Evolutionary conservation across 2,797 vertebrate genomes (phyloP).

Genomic region (Anguilla pacifica): DNA sequence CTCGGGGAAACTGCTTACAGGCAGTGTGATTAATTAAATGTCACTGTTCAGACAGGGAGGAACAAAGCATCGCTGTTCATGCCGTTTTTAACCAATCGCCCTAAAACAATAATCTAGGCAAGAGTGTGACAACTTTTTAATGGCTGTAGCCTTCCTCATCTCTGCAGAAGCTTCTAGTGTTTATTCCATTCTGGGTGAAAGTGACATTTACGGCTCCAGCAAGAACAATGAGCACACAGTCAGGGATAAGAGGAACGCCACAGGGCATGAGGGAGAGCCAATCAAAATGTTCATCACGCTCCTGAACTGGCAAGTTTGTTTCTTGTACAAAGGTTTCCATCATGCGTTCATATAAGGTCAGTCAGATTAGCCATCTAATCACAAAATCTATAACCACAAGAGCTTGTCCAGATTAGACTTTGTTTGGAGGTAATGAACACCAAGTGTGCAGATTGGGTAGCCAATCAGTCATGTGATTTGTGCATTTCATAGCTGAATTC

Average conservation of each 20-base stretch:
- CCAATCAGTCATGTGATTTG: background rate
- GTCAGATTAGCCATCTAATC: background rate
- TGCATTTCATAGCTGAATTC: background rate
- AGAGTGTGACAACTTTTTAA: slow-evolving; percentile 9
- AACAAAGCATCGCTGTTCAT: slow-evolving; percentile 15
- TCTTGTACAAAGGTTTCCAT: background rate
- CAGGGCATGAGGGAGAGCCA: background rate
- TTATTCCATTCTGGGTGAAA: background rate
- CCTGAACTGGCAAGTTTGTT: background rate
- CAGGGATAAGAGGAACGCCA: background rate
- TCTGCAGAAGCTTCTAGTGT: background rate
- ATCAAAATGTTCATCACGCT: background rate
- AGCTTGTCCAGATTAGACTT: background rate
- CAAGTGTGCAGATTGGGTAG: background rate
- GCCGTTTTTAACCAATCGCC: background rate
- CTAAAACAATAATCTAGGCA: slow-evolving; percentile 6
- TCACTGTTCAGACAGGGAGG: slow-evolving; percentile 15
- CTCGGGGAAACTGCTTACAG: background rate
- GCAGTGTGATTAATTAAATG: slow-evolving; percentile 30
- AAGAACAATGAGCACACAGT: background rate
- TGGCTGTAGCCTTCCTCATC: background rate
- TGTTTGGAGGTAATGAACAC: background rate
- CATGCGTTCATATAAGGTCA: background rate
- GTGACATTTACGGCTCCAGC: background rate
- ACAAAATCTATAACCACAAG: background rate